Evolutionary conservation across 2,113 vertebrate genomes (phyloP), one percentile per base, ranked within the genome.

Genomic region (Gasterosteus aculeatus): DNA sequence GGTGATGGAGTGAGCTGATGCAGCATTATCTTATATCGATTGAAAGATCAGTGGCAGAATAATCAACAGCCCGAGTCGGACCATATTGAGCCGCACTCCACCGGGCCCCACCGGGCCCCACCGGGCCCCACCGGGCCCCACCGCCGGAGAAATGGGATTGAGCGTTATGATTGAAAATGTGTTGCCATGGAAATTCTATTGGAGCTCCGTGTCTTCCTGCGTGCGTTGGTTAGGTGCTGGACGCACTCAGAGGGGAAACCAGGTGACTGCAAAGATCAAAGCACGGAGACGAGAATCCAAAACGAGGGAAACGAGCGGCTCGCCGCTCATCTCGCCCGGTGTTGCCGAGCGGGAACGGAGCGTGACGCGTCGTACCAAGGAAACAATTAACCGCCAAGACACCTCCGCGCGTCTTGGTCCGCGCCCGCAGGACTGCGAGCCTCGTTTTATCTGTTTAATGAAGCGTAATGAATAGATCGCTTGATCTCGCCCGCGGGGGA

Each of bases 161-260:
- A 83, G 75, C 42, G 67, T 76, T 61, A 78, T 81, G 84, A 82
- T 75, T 83, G 85, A 89, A 87, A 92, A 90, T 80, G 72, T 60
- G 88, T 89, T 90, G 85, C 90, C 87, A 90, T 91, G 87, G 88
- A 86, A 89, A 92, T 92, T 83, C 70, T 62, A 77, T 82, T 85
- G 78, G 88, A 79, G 76, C 79, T 47, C 77, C 81, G 60, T 84
- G 77, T 88, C 68, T 75, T 79, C 73, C 77, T 77, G 64, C 42
- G 67, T 16, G 49, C 85, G 73, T 79, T 63, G 65, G 68, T 68
- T 78, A 63, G 68, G 65, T 69, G 35, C 69, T 57, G 64, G 63
- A 85, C 69, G 51, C 62, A 72, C 15, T 72, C 8, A 73, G n/a
- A 7, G 5, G 0, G 61, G 56, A 47, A 76, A 69, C 14, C 81